Conservation (phyloP, 2,888 invertebrate species). For the Cryptus viduatorius region DNA sequence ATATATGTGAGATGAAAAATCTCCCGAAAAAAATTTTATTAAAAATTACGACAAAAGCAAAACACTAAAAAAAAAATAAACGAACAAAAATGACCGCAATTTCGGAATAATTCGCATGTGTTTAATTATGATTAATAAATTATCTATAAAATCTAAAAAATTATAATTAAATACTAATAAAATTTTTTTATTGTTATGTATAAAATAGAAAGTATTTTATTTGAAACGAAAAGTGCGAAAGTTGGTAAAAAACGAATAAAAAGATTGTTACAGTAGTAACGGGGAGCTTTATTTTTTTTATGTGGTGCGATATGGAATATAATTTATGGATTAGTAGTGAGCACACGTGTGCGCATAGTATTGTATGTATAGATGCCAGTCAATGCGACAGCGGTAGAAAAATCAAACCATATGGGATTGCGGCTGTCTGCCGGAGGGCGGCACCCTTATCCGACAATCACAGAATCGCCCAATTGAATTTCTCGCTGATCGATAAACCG, state of each 20-base stretch:
- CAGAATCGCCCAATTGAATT: slow-evolving; percentile 58
- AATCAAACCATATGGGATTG: slow-evolving; percentile 61
- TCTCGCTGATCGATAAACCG: slow-evolving; percentile 24
- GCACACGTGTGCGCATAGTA: slow-evolving; percentile 15
- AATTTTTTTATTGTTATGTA: too few species aligned
- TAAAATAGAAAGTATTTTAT: neutral
- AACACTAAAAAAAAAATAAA: neutral
- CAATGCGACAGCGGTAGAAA: slow-evolving; percentile 21
- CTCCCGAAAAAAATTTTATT: neutral
- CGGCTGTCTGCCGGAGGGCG: slow-evolving; percentile 42
- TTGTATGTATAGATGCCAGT: slow-evolving; percentile 4
- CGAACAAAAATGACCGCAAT: neutral
- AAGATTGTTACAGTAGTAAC: neutral
- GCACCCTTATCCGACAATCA: slow-evolving; percentile 62
- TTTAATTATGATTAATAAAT: neutral
- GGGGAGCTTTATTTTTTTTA: neutral
- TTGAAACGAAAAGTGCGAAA: neutral
- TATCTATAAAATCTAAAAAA: too few species aligned
- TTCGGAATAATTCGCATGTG: too few species aligned
- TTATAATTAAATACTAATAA: too few species aligned
- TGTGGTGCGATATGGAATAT: slow-evolving; percentile 7
- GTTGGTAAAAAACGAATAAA: neutral
- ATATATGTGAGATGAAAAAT: neutral
- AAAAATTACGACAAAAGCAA: neutral
- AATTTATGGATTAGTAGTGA: slow-evolving; percentile 29